A percentile compares a stretch with the other conserved stretches of the same genome.
Conservation (phyloP, 2,797 vertebrate species). For the Micromesistius poutassou region DNA sequence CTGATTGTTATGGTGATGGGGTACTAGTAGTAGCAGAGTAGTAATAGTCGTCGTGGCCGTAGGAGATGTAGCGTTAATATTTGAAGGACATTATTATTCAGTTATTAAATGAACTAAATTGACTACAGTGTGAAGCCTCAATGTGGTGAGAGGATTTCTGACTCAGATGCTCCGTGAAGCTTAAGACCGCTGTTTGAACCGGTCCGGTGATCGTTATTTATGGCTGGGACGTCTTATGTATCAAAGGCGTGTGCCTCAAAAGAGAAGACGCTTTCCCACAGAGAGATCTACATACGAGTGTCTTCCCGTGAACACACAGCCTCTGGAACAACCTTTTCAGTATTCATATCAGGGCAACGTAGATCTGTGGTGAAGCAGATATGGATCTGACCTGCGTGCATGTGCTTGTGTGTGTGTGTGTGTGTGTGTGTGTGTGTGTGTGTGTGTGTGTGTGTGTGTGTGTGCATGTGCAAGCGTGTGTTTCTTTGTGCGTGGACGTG, state of each 20-base stretch:
- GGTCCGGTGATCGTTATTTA: background rate
- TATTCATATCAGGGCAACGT: constrained; percentile 2
- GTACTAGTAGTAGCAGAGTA: background rate
- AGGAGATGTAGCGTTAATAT: background rate
- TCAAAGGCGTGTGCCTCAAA: constrained; percentile 15
- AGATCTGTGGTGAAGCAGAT: background rate
- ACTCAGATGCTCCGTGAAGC: background rate
- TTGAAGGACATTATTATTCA: background rate
- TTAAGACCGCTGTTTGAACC: background rate
- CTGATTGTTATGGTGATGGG: background rate
- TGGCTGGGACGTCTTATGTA: background rate
- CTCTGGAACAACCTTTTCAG: constrained; percentile 24
- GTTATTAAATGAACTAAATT: background rate
- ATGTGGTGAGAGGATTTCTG: background rate
- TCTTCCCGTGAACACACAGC: constrained; percentile 22
- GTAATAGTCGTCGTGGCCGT: background rate
- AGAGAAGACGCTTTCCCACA: constrained; percentile 3
- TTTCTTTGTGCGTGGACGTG: background rate
- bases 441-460: constrained; percentile 18
- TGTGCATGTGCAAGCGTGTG: constrained; percentile 14
- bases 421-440: constrained; percentile 1
- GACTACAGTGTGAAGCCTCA: background rate
- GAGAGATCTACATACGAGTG: constrained; percentile 6
- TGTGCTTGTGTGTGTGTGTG: background rate
- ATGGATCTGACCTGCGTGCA: background rate